Base-by-base conservation (phyloP, 2,888 invertebrate genomes). In the Hydriomena furcata region DNA sequence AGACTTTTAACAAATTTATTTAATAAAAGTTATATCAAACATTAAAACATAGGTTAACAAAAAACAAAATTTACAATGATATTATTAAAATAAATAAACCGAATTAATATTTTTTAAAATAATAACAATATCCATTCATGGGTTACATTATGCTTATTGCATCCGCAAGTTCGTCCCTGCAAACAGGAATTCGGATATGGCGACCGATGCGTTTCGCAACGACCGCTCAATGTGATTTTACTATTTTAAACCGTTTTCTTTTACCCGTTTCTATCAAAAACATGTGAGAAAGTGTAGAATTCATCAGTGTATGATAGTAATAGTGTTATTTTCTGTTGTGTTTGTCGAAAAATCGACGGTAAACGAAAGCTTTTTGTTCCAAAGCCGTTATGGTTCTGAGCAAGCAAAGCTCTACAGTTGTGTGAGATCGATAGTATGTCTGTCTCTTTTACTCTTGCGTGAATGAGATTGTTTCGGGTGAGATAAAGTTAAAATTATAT, bases 141-240 rank as follows among this genome's bases (percentile, higher is more conserved):
- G n/a, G 17, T 5, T 28, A n/a, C n/a, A n/a, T n/a, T n/a, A 11
- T 12, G 7, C 35, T 25, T 24, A 25, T 42, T 34, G 46, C 38
- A 47, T 31, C 7, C 10, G 31, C 8, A 20, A 82, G 58, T 87
- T 36, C 84, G 73, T 31, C 81, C 73, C 89, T 88, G 88, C 63
- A 57, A 52, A 59, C 57, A 67, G 73, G 79, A 82, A 84, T 83
- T 84, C 76, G 82, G 82, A 79, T 83, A 86, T 87, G 87, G 88
- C 88, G 87, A 77, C 80, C 79, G 74, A 83, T 79, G 83, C 79
- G 77, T 71, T 71, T 71, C 73, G 78, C 84, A 78, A 82, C 69
- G 79, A 79, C 74, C 75, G 71, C 67, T 75, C 61, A 71, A 73
- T 74, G 84, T 80, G 80, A 76, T 77, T 79, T 73, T 78, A 73